Percentiles rank a stretch among this genome's conserved stretches.
Evolutionary conservation across 2,113 vertebrate genomes (phyloP).

Genomic region (Hippocampus barbouri): DNA sequence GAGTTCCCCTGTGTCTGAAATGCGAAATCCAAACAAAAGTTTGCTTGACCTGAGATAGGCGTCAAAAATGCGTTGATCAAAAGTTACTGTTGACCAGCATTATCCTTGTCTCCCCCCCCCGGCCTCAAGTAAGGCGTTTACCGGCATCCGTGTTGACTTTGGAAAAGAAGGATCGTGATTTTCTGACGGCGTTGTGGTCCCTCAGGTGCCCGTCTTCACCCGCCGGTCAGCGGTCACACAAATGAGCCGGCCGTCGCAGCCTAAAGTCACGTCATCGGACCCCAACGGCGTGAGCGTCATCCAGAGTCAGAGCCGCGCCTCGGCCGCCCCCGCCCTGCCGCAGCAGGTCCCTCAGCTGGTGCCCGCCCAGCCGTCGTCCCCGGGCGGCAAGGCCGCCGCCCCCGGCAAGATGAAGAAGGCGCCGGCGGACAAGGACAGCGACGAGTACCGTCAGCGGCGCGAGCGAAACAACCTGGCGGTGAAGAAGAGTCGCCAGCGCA

Average conservation of each 20-base stretch:
- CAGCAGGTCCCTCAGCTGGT: conserved; percentile 87
- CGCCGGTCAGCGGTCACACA: conserved; percentile 57
- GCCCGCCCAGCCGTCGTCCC: conserved; percentile 65
- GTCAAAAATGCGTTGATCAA: no score
- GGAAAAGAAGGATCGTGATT: neutral
- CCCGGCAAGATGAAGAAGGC: conserved; percentile 86
- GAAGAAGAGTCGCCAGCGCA: conserved; percentile 96
- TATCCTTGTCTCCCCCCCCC: no score
- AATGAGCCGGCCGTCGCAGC: conserved; percentile 87
- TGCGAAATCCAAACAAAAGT: no score
- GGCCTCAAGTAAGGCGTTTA: no score
- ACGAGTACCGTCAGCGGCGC: conserved; percentile 89
- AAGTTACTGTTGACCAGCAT: no score
- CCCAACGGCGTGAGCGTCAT: conserved; percentile 82
- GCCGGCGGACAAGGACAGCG: conserved; percentile 83
- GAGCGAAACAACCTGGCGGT: conserved; percentile 98
- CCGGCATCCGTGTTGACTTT: no score
- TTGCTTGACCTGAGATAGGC: no score
- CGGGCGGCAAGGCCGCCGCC: conserved; percentile 80
- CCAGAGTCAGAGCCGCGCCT: conserved; percentile 75
- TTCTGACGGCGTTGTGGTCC: neutral
- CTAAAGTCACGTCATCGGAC: conserved; percentile 70
- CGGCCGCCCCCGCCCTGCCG: conserved; percentile 49
- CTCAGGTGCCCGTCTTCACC: neutral
- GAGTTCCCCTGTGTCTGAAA: no score